Base-by-base conservation (phyloP, 2,797 vertebrate species). In the Myoxocephalus aenaeus region DNA sequence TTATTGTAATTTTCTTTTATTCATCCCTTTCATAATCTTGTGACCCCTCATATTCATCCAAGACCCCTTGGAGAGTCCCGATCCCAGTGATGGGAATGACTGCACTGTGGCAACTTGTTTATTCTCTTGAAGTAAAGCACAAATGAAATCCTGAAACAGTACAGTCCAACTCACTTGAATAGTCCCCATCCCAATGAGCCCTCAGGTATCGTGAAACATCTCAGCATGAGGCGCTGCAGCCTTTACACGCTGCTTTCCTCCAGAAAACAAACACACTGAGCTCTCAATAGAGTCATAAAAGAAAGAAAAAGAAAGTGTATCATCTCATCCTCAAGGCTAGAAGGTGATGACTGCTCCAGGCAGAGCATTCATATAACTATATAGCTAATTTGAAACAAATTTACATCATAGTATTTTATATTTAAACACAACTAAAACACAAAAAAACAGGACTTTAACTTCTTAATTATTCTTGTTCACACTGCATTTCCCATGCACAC, bases 391-490 rank as follows among this genome's bases (percentile, higher is more conserved):
- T 96, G 96, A 96, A 96, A 96, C 96, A 97, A 98, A 99, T 98
- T 97, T 97, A 97, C 96, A 97, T 96, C 94, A 96, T 95, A 95
- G 95, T 92, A 95, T 96, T 95, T 96, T 97, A 97, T 98, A 97
- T 97, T 98, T 98, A 98, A 97, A 95, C 96, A 81, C 95, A 96
- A 92, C 76, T 90, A 91, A 54, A 27, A 54, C 11, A 53, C n/a
- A 82, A 83, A 94, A 83, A 94, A 94, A 96, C 94, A 96, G 94
- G 95, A 96, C 96, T 87, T 96, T 95, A 97, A 98, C 97, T 98
- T 99, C 96, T 97, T 99, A 99, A 99, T 99, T 98, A 99, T 98
- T 98, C 96, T 96, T 96, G 96, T 97, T 97, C 96, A 97, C 96
- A 97, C 96, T 96, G 97, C 97, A 97, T 98, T 98, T 97, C 97